Percentiles rank a stretch among this genome's conserved stretches.
These are phyloP conservation scores for Drosophila bunnanda DNA, from an alignment of 2,888 invertebrate species.

Conservation along the genomic window DNA sequence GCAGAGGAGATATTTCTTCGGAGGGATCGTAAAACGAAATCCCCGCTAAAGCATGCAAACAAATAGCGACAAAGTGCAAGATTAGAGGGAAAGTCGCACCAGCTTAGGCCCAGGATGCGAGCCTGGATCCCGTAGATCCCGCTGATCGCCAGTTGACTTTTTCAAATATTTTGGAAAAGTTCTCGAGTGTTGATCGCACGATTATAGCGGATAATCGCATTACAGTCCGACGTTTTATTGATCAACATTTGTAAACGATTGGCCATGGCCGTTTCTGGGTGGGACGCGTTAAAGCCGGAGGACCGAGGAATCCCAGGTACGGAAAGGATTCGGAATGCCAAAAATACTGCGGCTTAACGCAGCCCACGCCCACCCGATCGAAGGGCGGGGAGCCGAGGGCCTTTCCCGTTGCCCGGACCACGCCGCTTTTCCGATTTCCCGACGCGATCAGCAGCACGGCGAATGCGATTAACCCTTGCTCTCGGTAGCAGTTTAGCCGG, in stretches of 20 bases:
- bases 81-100: constrained; percentile 66
- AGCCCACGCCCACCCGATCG: constrained; percentile 61
- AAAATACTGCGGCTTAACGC: constrained; percentile 68
- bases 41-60: constrained; percentile 79
- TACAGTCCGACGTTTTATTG: constrained; percentile 79
- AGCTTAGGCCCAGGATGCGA: constrained; percentile 48
- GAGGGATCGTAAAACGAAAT: constrained; percentile 67
- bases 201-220: constrained; percentile 83
- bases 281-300: constrained; percentile 38
- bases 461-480: constrained; percentile 74
- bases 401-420: constrained; percentile 41
- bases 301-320: constrained; percentile 27
- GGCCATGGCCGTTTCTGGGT: constrained; percentile 48
- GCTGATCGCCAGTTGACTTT: constrained; percentile 72
- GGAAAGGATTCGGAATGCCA: constrained; percentile 14
- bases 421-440: constrained; percentile 8
- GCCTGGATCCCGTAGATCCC: constrained; percentile 21
- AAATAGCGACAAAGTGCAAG: constrained; percentile 67
- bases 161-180: constrained; percentile 81
- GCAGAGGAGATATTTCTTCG: constrained; percentile 28
- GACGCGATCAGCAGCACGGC: constrained; percentile 67
- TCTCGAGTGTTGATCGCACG: constrained; percentile 68
- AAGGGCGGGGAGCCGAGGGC: constrained; percentile 39
- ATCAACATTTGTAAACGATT: constrained; percentile 84
- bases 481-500: constrained; percentile 50